A percentile compares a stretch with the other conserved stretches of the same genome.
These are phyloP conservation scores for Macrophya annulata DNA, from an alignment of 2,888 invertebrate genomes.

Conservation along the genomic window DNA sequence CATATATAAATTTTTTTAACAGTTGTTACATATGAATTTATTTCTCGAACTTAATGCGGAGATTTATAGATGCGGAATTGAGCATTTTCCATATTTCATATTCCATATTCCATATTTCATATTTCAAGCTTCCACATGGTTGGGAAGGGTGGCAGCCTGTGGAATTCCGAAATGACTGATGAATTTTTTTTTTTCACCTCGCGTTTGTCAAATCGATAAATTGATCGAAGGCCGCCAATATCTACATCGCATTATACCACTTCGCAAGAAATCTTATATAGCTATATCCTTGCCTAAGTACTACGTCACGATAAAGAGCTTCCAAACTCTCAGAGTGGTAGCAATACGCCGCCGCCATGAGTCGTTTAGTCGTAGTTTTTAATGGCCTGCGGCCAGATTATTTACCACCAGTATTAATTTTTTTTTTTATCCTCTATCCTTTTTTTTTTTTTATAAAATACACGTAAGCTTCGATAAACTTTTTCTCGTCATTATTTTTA, in stretches of 20 bases:
- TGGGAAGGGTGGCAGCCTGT: background rate
- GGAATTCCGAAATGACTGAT: background rate
- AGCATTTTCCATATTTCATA: background rate
- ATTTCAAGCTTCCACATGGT: slow-evolving; percentile 1
- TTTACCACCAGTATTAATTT: background rate
- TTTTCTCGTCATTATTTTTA: background rate
- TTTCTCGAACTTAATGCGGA: background rate
- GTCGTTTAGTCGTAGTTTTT: background rate
- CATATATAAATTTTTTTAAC: background rate
- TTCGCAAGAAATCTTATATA: background rate
- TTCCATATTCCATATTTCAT: slow-evolving; percentile 10
- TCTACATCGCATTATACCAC: background rate
- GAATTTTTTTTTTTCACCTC: background rate
- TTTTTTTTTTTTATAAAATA: background rate
- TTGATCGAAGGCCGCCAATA: background rate
- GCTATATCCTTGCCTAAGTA: background rate
- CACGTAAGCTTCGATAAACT: background rate
- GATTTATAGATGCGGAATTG: background rate
- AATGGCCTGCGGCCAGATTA: background rate
- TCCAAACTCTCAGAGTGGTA: background rate
- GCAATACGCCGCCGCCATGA: background rate
- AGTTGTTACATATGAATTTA: background rate
- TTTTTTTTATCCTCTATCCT: too few relatives aligned
- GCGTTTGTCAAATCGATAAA: background rate
- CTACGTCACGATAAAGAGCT: background rate